Evolutionary conservation across 2,113 vertebrate species (phyloP).

Genomic region (Lagenorhynchus albirostris): DNA sequence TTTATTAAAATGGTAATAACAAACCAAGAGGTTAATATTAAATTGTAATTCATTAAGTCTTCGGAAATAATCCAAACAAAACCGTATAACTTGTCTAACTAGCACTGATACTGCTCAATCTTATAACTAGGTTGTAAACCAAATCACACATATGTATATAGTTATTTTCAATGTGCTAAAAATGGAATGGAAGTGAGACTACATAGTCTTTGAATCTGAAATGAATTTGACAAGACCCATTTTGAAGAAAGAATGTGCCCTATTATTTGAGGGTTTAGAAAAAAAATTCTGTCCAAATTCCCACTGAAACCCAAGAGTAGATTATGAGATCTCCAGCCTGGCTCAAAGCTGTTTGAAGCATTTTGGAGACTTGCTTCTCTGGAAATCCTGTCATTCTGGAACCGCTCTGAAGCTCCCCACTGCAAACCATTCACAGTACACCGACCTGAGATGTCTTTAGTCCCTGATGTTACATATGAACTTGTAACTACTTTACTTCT

Average conservation of each 20-base stretch:
- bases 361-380: not conserved
- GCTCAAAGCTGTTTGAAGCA: not conserved
- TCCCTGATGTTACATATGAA: not conserved
- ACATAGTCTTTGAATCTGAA: not conserved
- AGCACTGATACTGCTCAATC: not conserved
- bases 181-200: not conserved
- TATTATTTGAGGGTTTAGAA: not conserved
- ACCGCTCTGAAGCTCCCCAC: not conserved
- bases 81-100: not conserved
- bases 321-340: not conserved
- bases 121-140: not conserved
- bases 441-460: not conserved
- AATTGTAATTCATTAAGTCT: not conserved
- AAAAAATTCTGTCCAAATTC: not conserved
- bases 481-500: not conserved
- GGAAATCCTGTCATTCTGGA: not conserved
- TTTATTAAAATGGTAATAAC: not conserved
- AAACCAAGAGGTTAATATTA: not conserved
- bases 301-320: not conserved
- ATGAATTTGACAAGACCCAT: not conserved
- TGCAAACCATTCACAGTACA: not conserved
- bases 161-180: not conserved
- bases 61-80: not conserved
- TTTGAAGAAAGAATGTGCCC: not conserved
- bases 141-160: not conserved